phyloP scores from a whole-genome alignment of 1,140 invertebrate species.

The Ooceraea biroi region DNA sequence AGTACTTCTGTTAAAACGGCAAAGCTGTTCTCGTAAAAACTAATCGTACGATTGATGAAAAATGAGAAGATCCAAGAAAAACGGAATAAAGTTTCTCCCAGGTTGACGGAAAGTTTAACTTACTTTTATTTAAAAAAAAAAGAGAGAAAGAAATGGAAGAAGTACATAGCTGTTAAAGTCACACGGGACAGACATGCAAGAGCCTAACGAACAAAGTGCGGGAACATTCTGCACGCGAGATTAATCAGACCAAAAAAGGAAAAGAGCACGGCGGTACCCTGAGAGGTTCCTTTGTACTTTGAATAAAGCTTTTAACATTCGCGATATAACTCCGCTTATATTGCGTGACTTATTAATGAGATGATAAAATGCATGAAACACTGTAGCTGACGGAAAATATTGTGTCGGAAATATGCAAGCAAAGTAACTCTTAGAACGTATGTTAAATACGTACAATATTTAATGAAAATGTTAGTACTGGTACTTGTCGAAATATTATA shows the following conservation, averaged over 20 bases:
- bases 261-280: background rate
- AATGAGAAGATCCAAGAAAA: conserved; percentile 32
- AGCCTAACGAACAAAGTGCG: conserved; percentile 31
- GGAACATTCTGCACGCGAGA: conserved; percentile 46
- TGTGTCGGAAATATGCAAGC: background rate
- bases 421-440: background rate
- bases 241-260: conserved; percentile 52
- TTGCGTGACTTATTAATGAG: conserved; percentile 44
- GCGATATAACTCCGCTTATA: conserved; percentile 8
- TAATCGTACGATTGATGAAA: conserved; percentile 49
- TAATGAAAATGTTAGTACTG: too few relatives aligned
- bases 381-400: background rate
- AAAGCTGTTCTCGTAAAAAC: conserved; percentile 28
- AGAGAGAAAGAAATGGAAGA: background rate
- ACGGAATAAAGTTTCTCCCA: conserved; percentile 37
- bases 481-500: too few relatives aligned
- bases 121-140: conserved; percentile 27
- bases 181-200: conserved; percentile 18
- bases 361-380: conserved; percentile 25
- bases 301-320: conserved; percentile 54
- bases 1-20: conserved; percentile 26
- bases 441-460: background rate
- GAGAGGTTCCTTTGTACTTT: conserved; percentile 32
- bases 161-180: background rate
- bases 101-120: conserved; percentile 33